phyloP scores from a whole-genome alignment of 1,140 invertebrate species.

The Hirudo medicinalis region DNA sequence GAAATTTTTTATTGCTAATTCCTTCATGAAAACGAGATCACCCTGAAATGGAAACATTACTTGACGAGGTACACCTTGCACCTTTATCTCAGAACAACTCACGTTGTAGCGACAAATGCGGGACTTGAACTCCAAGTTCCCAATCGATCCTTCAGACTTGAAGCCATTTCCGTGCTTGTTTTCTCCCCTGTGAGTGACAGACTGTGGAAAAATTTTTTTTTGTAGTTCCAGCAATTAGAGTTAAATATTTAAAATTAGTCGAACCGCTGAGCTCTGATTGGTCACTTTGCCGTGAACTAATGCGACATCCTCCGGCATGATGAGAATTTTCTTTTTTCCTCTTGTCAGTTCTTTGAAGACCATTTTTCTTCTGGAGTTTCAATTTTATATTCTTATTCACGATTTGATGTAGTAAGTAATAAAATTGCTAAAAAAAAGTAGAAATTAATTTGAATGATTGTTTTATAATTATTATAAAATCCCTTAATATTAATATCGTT shows the following conservation, averaged over 20 bases:
- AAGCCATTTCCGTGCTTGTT: not conserved
- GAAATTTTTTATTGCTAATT: conserved; percentile 46
- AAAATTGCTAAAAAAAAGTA: too few species aligned
- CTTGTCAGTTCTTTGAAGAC: conserved; percentile 11
- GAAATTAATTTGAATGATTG: too few species aligned
- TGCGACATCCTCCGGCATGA: not conserved
- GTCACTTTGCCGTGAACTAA: conserved; percentile 16
- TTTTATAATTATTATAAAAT: too few species aligned
- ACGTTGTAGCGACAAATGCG: conserved; percentile 1
- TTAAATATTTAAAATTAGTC: not conserved
- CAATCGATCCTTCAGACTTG: not conserved
- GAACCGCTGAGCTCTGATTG: conserved; percentile 8
- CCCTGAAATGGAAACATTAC: conserved; percentile 47
- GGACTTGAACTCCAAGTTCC: not conserved
- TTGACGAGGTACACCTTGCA: not conserved
- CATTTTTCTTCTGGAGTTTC: not conserved
- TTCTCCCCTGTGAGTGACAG: not conserved
- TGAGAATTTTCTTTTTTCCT: conserved; percentile 10
- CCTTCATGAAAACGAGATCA: conserved; percentile 70
- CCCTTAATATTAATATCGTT: too few species aligned
- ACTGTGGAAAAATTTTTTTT: not conserved
- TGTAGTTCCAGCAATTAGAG: not conserved
- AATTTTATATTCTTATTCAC: too few species aligned
- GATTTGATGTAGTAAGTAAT: too few species aligned
- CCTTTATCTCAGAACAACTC: not conserved